Base-by-base conservation (phyloP, 2,888 invertebrate species). In the Physocephala rufipes region DNA sequence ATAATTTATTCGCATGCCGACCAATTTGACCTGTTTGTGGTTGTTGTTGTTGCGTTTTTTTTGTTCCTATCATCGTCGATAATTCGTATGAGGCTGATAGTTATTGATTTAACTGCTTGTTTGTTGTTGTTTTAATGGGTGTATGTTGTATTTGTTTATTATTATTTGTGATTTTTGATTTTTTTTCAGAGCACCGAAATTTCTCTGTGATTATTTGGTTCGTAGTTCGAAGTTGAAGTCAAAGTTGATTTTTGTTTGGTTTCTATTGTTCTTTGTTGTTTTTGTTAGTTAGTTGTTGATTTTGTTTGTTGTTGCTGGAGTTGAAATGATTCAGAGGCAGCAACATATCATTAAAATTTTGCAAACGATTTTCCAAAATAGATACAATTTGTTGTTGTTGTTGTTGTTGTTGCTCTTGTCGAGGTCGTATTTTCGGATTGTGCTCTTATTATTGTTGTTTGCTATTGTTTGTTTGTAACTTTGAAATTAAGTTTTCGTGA, bases 1-100 rank as follows among this genome's bases (percentile, higher is more conserved):
- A 70, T 69, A 75, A 75, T 76, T 75, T 75, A 75, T 77, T 74
- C 73, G 73, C 73, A 72, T 71, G 72, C 71, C 73, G 71, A 74
- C 71, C 70, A 66, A 62, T 66, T 73, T 74, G 74, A 75, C 68
- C 74, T 70, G 68, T 63, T 72, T 72, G 49, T 49, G 49, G 4
- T 16, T 24, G 28, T 28, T 28, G 26, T 28, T 28, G 58, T 58
- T 13, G 58, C 12, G 15, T 47, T 62, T 3, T 28, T 61, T 7
- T 2, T 61, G 19, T 28, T 43, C 1, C 36, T 19, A 13, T 61
- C 19, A 9, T n/a, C 16, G 36, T 61, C 28, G 19, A 28, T 62
- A 16, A 30, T 13, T 53, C 19, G 2, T 4, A 53, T 21, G 12
- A 21, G n/a, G n/a, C n/a, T 53, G 53, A 28, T 51, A 12, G 53